Percentiles rank a stretch among this genome's conserved stretches.
Conservation (phyloP, 37 sponge, comb jelly and placozoan genomes). For the Ephydatia muelleri region DNA sequence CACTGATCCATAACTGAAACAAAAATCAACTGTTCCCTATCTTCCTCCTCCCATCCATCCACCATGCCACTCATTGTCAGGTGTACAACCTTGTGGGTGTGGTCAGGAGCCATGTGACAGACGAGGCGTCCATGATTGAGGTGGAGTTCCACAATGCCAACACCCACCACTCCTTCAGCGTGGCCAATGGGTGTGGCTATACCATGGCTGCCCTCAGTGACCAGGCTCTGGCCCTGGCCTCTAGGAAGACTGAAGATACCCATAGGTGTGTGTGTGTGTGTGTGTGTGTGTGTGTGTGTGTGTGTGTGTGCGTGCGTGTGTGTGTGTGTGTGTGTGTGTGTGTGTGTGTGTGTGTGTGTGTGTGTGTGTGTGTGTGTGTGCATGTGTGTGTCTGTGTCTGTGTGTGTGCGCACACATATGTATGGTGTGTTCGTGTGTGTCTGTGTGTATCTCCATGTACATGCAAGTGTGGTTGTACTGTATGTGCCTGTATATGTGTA, state of each 20-base stretch:
- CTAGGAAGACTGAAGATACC: conserved; percentile 29
- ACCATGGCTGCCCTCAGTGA: conserved; percentile 69
- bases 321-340: not conserved
- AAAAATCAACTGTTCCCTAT: too few species aligned
- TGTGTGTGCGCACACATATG: too few species aligned
- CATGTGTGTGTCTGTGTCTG: too few species aligned
- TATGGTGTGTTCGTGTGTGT: too few species aligned
- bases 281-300: not conserved
- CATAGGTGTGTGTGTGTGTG: conserved; percentile 23
- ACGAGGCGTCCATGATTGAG: conserved; percentile 52
- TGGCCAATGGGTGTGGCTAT: conserved; percentile 57
- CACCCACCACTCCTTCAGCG: conserved; percentile 67
- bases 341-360: not conserved
- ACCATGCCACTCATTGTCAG: conserved; percentile 15
- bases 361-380: too few species aligned
- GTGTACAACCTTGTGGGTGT: conserved; percentile 80
- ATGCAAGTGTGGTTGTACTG: too few species aligned
- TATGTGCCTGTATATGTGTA: too few species aligned
- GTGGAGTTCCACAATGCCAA: conserved; percentile 76
- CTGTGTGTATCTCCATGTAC: too few species aligned
- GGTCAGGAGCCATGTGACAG: conserved; percentile 68
- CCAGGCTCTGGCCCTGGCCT: conserved; percentile 61
- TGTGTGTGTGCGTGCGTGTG: too few species aligned
- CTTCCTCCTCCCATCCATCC: not conserved
- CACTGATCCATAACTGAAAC: too few species aligned